A percentile compares a stretch with the other conserved stretches of the same genome.
Evolutionary conservation across 2,888 invertebrate species (phyloP).

Genomic region (Andrena trimmerana): DNA sequence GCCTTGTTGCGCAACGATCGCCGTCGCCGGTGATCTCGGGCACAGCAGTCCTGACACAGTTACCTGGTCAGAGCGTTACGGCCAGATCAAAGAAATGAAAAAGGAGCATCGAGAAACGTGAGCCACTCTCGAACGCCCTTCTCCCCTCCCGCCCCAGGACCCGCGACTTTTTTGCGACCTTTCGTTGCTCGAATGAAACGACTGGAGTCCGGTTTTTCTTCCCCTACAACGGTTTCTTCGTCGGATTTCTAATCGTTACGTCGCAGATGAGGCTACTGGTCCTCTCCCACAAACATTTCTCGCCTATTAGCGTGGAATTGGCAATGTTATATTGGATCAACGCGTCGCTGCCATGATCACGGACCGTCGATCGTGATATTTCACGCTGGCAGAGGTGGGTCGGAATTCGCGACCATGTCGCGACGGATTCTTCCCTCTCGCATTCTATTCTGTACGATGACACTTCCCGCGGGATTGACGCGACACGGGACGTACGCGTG

Average conservation of each 20-base stretch:
- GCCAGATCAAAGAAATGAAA: conserved; percentile 63
- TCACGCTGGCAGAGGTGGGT: conserved; percentile 61
- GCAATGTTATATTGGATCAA: not conserved
- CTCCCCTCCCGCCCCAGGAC: conserved; percentile 35
- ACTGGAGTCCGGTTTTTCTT: conserved; percentile 38
- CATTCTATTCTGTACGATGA: conserved; percentile 73
- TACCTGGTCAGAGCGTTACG: conserved; percentile 79
- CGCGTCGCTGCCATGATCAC: conserved; percentile 70
- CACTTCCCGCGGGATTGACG: conserved; percentile 59
- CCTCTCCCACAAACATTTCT: conserved; percentile 4
- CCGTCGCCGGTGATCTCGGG: conserved; percentile 77
- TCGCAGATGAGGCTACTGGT: not conserved
- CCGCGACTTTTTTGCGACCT: conserved; percentile 69
- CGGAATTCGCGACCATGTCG: conserved; percentile 68
- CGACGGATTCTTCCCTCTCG: conserved; percentile 64
- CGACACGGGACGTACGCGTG: conserved; percentile 54
- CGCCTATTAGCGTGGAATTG: no score
- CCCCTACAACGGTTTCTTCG: conserved; percentile 21
- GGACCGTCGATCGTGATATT: conserved; percentile 72
- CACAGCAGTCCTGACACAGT: conserved; percentile 81
- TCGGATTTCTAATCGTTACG: conserved; percentile 20
- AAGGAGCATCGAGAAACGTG: conserved; percentile 62
- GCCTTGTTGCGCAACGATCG: conserved; percentile 78
- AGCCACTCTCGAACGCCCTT: conserved; percentile 60
- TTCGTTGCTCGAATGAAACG: conserved; percentile 54